These are phyloP conservation scores for Oenanthe oenanthe DNA, from an alignment of 2,113 vertebrate species.

Conservation along the genomic window DNA sequence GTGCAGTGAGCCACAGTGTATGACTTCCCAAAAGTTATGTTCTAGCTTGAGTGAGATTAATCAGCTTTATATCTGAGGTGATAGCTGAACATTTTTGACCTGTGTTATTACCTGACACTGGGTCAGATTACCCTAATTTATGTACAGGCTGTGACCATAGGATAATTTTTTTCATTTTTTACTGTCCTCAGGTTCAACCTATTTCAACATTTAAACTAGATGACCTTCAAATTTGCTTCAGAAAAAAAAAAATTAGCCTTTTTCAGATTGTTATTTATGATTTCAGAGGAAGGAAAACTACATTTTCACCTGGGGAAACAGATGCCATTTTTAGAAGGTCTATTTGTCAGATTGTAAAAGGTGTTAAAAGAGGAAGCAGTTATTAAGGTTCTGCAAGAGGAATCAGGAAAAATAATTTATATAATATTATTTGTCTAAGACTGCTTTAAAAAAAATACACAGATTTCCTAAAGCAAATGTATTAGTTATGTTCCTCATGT, in stretches of 20 bases:
- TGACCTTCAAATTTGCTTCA: background rate
- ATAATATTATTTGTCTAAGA: conserved; percentile 9
- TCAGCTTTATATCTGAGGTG: background rate
- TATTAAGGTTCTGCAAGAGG: background rate
- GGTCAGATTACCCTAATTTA: background rate
- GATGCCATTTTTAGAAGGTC: conserved; percentile 27
- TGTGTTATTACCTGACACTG: background rate
- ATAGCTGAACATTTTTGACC: background rate
- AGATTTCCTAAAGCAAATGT: background rate
- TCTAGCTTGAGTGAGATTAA: background rate
- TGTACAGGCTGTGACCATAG: background rate
- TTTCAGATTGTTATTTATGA: conserved; percentile 25
- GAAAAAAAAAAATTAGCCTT: background rate
- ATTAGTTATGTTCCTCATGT: background rate
- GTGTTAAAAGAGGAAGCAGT: conserved; percentile 22
- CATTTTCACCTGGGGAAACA: conserved; percentile 15
- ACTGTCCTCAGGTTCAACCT: background rate
- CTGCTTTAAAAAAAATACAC: background rate
- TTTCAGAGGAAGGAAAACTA: background rate
- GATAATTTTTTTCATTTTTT: background rate
- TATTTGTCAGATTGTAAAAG: conserved; percentile 8
- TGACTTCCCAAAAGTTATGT: background rate
- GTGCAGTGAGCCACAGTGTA: background rate
- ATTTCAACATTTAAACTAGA: background rate
- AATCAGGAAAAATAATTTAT: conserved; percentile 14